phyloP scores from a whole-genome alignment of 1,140 invertebrate genomes.

The Leptoteleia sp. region DNA sequence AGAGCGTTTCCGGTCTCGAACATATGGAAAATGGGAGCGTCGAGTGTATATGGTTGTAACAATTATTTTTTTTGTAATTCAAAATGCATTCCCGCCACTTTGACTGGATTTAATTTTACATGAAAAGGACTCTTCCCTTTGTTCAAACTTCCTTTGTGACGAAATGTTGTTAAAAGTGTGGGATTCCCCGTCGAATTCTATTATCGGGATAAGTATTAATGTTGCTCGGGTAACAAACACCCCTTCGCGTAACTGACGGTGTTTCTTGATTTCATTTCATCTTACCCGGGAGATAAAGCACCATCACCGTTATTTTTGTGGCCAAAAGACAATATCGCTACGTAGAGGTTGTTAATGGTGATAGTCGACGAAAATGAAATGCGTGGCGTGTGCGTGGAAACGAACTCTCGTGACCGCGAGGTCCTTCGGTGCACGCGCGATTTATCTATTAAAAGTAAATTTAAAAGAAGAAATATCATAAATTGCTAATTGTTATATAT shows the following conservation, averaged over 20 bases:
- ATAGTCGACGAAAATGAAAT: conserved; percentile 52
- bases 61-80: too few species aligned
- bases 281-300: conserved; percentile 37
- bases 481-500: too few species aligned
- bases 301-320: conserved; percentile 7
- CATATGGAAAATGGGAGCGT: too few species aligned
- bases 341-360: conserved; percentile 9
- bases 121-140: too few species aligned
- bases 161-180: too few species aligned
- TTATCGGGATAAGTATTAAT: neutral
- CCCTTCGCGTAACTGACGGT: neutral
- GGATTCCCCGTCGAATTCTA: too few species aligned
- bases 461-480: too few species aligned
- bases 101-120: too few species aligned
- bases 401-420: conserved; percentile 65
- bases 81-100: too few species aligned
- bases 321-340: conserved; percentile 24
- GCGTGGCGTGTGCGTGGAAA: conserved; percentile 45
- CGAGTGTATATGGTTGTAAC: too few species aligned
- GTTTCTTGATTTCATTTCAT: conserved; percentile 18
- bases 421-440: conserved; percentile 7
- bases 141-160: too few species aligned
- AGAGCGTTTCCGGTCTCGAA: too few species aligned
- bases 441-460: conserved; percentile 27
- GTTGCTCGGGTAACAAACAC: neutral